phyloP scores from a whole-genome alignment of 2,888 invertebrate species.

The Melanchra persicariae region DNA sequence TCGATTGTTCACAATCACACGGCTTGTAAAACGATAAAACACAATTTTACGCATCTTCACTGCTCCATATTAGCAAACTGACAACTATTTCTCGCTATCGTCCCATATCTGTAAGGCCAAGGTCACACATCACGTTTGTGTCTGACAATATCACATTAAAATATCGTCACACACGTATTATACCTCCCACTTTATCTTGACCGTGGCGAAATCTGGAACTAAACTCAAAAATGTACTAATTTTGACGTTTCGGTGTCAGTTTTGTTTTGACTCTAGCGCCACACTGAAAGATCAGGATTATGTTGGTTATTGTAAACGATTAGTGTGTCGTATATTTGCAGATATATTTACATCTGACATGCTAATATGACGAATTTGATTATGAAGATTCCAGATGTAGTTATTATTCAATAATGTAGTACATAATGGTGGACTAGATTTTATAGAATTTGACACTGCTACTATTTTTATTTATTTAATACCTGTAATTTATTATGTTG shows the following conservation, averaged over 20 bases:
- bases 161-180: conserved; percentile 23
- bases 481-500: too few relatives aligned
- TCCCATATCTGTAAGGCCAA: conserved; percentile 23
- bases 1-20: neutral
- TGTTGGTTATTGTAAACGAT: conserved; percentile 1
- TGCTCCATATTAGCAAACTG: neutral
- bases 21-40: neutral
- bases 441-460: too few relatives aligned
- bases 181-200: neutral
- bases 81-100: conserved; percentile 3
- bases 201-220: conserved; percentile 27
- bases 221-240: conserved; percentile 10
- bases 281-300: neutral
- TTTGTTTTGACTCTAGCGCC: conserved; percentile 10
- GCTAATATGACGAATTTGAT: conserved; percentile 7
- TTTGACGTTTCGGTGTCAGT: conserved; percentile 14
- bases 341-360: conserved; percentile 1
- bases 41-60: neutral
- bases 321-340: conserved; percentile 24
- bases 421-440: neutral
- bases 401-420: neutral
- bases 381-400: conserved; percentile 7
- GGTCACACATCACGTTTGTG: conserved; percentile 20
- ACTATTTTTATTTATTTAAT: too few relatives aligned
- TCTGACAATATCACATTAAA: conserved; percentile 8